These are phyloP conservation scores for Leucania comma DNA, from an alignment of 2,888 invertebrate species.

Conservation along the genomic window DNA sequence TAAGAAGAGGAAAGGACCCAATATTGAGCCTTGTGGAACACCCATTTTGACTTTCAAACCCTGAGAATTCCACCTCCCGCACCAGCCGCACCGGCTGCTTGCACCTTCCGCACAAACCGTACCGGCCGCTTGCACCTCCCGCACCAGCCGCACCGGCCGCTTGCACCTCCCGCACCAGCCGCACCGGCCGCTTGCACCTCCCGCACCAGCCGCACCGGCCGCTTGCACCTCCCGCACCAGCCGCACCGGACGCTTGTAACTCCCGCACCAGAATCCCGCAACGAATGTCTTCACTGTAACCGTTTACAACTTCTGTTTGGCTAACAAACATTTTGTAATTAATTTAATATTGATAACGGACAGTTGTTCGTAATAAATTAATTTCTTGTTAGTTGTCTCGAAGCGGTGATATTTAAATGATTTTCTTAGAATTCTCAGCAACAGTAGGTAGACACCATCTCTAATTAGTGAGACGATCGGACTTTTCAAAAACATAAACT, in stretches of 20 bases:
- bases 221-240: not conserved
- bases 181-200: too few relatives aligned
- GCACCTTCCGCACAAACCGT: too few relatives aligned
- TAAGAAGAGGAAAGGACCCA: too few relatives aligned
- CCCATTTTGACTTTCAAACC: too few relatives aligned
- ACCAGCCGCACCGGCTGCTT: too few relatives aligned
- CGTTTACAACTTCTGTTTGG: not conserved
- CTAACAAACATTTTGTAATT: slow-evolving; percentile 14
- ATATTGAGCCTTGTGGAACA: too few relatives aligned
- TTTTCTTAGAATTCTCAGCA: not conserved
- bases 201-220: too few relatives aligned
- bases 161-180: too few relatives aligned
- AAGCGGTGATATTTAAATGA: slow-evolving; percentile 6
- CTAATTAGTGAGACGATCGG: not conserved
- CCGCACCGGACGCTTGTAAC: not conserved
- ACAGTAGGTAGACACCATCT: not conserved
- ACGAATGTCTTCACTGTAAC: slow-evolving; percentile 9
- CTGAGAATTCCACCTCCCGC: too few relatives aligned
- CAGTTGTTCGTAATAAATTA: not conserved
- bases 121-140: too few relatives aligned
- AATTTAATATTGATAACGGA: slow-evolving; percentile 13
- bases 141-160: too few relatives aligned
- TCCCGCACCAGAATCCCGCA: too few relatives aligned
- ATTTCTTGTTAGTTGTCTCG: not conserved
- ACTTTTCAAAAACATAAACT: not conserved